These are phyloP conservation scores for Pherbina coryleti DNA, from an alignment of 2,888 invertebrate species.

Conservation along the genomic window DNA sequence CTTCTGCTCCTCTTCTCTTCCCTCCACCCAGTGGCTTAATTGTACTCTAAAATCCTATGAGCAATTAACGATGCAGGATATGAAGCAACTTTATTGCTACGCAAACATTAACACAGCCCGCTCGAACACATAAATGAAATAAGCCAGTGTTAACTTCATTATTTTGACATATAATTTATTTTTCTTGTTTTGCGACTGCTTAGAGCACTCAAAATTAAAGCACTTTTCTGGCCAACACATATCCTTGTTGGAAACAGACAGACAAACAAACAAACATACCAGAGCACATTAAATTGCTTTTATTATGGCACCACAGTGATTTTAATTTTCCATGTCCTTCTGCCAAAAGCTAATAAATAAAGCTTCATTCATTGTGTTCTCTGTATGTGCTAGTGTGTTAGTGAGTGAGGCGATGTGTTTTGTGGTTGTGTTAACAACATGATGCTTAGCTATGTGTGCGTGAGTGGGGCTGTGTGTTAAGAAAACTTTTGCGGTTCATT, in stretches of 20 bases:
- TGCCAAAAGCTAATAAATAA: constrained; percentile 30
- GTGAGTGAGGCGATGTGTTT: too few relatives aligned
- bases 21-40: background rate
- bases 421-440: background rate
- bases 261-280: background rate
- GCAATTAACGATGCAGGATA: constrained; percentile 13
- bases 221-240: background rate
- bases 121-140: background rate
- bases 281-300: constrained; percentile 44
- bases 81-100: constrained; percentile 7
- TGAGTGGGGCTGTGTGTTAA: too few relatives aligned
- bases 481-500: constrained; percentile 32
- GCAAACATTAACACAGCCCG: constrained; percentile 4
- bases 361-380: background rate
- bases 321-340: constrained; percentile 32
- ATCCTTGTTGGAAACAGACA: background rate
- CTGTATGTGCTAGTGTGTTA: background rate
- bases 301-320: constrained; percentile 48
- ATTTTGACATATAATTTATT: constrained; percentile 19
- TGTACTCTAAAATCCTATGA: background rate
- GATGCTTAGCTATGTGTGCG: background rate
- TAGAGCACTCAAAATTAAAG: background rate
- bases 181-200: background rate
- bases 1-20: too few relatives aligned
- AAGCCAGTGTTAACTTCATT: constrained; percentile 6